Evolutionary conservation across 2,888 invertebrate genomes (phyloP).

Genomic region (Diogma glabrata): DNA sequence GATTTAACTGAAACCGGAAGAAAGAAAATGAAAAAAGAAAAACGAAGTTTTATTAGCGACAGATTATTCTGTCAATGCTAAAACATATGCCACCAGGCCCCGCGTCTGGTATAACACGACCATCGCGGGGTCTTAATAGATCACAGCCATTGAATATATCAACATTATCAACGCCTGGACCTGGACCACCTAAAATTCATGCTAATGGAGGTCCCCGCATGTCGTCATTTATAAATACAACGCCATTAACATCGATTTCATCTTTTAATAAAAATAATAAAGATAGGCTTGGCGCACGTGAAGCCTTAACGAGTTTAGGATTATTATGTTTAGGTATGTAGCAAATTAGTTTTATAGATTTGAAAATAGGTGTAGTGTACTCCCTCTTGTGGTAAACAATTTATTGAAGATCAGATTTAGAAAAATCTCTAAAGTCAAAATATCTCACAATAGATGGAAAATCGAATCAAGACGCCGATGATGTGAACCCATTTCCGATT

Average conservation of each 20-base stretch:
- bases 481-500: no score
- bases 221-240: constrained; percentile 29
- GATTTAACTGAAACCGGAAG: no score
- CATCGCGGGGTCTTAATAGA: constrained; percentile 25
- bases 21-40: constrained; percentile 7
- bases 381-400: no score
- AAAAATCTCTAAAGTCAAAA: no score
- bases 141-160: constrained; percentile 53
- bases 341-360: not conserved
- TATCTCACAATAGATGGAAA: no score
- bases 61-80: constrained; percentile 20
- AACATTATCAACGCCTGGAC: constrained; percentile 37
- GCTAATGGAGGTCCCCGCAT: constrained; percentile 35
- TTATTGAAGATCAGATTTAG: no score
- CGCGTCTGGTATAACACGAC: constrained; percentile 30
- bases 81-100: constrained; percentile 29
- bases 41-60: constrained; percentile 3
- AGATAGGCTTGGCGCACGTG: constrained; percentile 52
- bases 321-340: constrained; percentile 55
- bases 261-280: constrained; percentile 24
- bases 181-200: constrained; percentile 20
- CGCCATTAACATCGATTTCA: constrained; percentile 26
- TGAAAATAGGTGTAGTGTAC: no score
- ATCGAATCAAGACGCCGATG: no score
- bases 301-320: constrained; percentile 75